These are phyloP conservation scores for Trogon melanurus DNA, from an alignment of 2,113 vertebrate species.

Conservation along the genomic window DNA sequence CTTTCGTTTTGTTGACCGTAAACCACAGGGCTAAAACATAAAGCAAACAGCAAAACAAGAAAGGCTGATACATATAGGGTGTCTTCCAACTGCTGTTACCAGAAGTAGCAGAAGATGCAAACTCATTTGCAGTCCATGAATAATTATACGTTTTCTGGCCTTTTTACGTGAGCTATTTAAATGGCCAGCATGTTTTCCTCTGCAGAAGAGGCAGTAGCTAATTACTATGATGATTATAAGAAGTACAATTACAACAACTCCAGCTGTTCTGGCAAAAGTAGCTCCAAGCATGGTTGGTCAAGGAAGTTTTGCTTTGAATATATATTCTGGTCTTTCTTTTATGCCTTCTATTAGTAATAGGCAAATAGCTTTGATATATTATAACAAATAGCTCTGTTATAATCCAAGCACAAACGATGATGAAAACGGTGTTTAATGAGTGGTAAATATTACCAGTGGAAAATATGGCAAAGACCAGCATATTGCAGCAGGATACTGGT, in stretches of 20 bases:
- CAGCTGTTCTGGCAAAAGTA: slow-evolving; percentile 24
- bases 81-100: slow-evolving; percentile 54
- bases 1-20: slow-evolving; percentile 70
- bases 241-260: slow-evolving; percentile 52
- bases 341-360: slow-evolving; percentile 22
- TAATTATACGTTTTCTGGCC: slow-evolving; percentile 62
- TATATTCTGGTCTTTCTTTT: background rate
- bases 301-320: slow-evolving; percentile 9
- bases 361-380: slow-evolving; percentile 37
- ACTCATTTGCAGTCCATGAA: slow-evolving; percentile 69
- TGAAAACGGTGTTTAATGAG: background rate
- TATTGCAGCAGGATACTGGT: slow-evolving; percentile 49
- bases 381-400: background rate
- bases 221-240: slow-evolving; percentile 35
- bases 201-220: slow-evolving; percentile 67
- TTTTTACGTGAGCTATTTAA: slow-evolving; percentile 71
- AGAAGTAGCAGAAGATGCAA: slow-evolving; percentile 71
- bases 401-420: slow-evolving; percentile 17
- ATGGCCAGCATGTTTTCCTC: slow-evolving; percentile 56
- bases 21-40: slow-evolving; percentile 74
- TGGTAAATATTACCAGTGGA: background rate
- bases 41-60: slow-evolving; percentile 67
- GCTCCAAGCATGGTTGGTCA: slow-evolving; percentile 35
- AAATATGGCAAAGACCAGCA: slow-evolving; percentile 60
- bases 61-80: slow-evolving; percentile 40